Base-by-base conservation (phyloP, 1,140 invertebrate species). In the Homarus americanus region DNA sequence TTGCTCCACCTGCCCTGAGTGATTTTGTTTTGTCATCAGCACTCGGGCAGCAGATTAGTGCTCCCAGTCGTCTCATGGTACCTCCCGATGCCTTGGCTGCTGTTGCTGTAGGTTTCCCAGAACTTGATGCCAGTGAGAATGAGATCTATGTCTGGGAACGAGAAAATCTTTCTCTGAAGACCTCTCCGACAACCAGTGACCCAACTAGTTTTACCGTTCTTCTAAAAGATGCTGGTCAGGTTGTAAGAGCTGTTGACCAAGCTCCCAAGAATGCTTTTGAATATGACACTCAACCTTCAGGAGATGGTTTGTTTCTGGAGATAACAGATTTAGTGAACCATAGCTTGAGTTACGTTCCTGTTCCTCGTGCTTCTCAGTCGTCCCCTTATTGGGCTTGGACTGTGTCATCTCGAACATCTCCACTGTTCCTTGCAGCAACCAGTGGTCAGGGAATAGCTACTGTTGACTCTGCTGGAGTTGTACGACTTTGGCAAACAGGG, bases 401-500 rank as follows among this genome's bases (percentile, higher is more conserved):
- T 44, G 80, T 82, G 69, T 76, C 78, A 40, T 82, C 73, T 20
- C 83, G 63, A 20, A 80, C 82, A 28, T 58, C 90, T 63, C 90
- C 89, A 12, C 93, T 93, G 41, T 86, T 95, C 15, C 91, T 94
- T 10, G 91, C 95, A 78, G 93, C 94, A 34, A 92, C 93, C 17
- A 93, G 94, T 82, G 95, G 93, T 93, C 95, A 94, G 91, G 95
- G 94, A 66, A 91, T 96, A 58, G 94, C 96, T 24, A 96, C 96
- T 1, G 95, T 96, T 24, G 96, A 97, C 93, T 93, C 94, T 7
- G 94, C 94, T 78, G 96, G 96, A 2, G 95, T 94, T 90, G 94
- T 96, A 41, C 94, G 96, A 49, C 92, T 96, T 17, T 97, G 96
- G 96, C 96, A 97, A 94, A 95, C 95, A 44, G 94, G 94, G 7